Base-by-base conservation (phyloP, 2,888 invertebrate species). In the Tromatobia lineatoria region DNA sequence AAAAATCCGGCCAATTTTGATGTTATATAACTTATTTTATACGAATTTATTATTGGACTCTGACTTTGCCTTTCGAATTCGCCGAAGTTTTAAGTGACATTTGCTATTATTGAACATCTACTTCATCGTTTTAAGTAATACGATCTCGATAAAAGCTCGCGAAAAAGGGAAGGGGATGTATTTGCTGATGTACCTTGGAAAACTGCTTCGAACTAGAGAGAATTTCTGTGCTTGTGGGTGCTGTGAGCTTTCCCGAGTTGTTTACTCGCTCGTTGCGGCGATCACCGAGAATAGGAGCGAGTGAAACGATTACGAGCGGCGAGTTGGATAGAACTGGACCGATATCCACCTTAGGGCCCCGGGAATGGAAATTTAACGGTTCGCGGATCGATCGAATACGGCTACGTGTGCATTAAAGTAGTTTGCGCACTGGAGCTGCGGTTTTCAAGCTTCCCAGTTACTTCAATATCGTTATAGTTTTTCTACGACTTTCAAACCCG, bases 21-120 rank as follows among this genome's bases (percentile, higher is more conserved):
- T 54, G 20, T 52, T 52, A 52, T 23, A 23, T 23, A 23, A 13
- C 23, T 10, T 23, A 11, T 4, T 23, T 54, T 11, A 2, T 23
- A 54, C 23, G 11, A 54, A 23, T 54, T 54, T 11, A 54, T 23
- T 23, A 11, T 23, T 20, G 11, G 3, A 54, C 11, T 54, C 23
- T 3, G 54, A 0, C 52, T 52, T 20, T n/a, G 52, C 52, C 18
- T 50, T 50, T 50, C 50, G 6, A 7, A 23, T 11, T 20, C 11
- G 4, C 2, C 2, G 20, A 54, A 54, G 20, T 23, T 23, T 54
- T 11, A 23, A 54, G 54, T 57, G 71, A 73, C 64, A 50, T 71
- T 79, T 47, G n/a, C 42, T 20, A 54, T 42, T 66, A 80, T 38
- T 67, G 59, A 80, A 80, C 73, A 80, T 45, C 67, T 79, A 71